phyloP scores from a whole-genome alignment of 2,113 vertebrate genomes.

The Cyanoliseus patagonus region DNA sequence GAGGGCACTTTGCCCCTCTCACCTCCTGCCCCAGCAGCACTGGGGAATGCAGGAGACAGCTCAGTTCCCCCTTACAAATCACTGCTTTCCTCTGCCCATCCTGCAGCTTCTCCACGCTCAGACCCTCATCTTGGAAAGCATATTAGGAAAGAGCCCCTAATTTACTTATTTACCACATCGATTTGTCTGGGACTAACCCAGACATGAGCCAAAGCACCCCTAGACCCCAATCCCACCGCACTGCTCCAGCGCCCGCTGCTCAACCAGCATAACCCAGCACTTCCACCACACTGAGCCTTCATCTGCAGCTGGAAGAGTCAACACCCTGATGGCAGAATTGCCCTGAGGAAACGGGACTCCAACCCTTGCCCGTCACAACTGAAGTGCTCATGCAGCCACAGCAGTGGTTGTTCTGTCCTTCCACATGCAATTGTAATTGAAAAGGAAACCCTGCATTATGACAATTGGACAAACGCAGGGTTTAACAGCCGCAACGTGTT shows the following conservation, averaged over 20 bases:
- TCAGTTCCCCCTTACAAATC: background rate
- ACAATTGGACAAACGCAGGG: background rate
- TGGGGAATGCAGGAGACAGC: background rate
- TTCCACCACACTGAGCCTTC: background rate
- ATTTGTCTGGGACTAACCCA: background rate
- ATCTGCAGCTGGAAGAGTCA: accelerated
- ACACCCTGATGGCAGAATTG: background rate
- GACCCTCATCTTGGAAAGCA: background rate
- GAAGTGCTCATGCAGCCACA: accelerated
- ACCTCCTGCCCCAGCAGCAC: background rate
- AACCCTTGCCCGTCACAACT: background rate
- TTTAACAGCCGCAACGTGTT: background rate
- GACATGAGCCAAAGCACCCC: background rate
- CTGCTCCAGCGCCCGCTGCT: accelerated
- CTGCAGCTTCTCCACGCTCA: background rate
- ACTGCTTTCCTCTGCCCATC: background rate
- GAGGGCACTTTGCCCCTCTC: background rate
- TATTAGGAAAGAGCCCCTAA: background rate
- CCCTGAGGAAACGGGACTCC: background rate
- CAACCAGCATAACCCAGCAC: background rate
- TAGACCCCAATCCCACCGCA: background rate
- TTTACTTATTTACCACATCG: background rate
- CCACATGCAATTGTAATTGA: background rate
- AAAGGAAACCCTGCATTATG: background rate
- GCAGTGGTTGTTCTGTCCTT: background rate